Percentiles rank a stretch among this genome's conserved stretches.
Conservation (phyloP, 1,140 invertebrate species). For the Macrosteles quadrilineatus region DNA sequence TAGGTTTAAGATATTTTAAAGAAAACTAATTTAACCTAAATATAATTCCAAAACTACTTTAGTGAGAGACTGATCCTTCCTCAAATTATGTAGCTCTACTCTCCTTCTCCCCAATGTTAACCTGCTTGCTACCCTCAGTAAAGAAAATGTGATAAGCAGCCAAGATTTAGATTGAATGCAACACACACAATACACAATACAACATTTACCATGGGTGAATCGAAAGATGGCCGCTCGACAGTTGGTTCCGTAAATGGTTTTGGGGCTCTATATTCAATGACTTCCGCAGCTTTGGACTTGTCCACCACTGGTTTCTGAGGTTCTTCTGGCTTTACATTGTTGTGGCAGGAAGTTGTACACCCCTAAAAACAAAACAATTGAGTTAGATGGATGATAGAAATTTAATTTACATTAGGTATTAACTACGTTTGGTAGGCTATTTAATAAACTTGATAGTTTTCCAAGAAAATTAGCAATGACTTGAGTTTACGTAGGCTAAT, state of each 20-base stretch:
- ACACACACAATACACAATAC: too few species aligned
- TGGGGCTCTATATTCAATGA: constrained; percentile 59
- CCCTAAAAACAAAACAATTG: constrained; percentile 59
- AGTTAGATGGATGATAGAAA: constrained; percentile 14
- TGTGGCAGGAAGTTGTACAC: constrained; percentile 80
- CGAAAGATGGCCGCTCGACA: constrained; percentile 68
- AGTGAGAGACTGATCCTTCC: too few species aligned
- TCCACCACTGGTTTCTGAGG: constrained; percentile 63
- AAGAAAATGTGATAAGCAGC: too few species aligned
- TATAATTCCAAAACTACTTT: neutral
- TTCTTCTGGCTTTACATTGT: constrained; percentile 83
- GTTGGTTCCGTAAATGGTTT: constrained; percentile 53
- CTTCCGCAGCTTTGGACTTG: constrained; percentile 60
- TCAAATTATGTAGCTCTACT: too few species aligned
- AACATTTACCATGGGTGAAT: constrained; percentile 56
- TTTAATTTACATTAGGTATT: too few species aligned
- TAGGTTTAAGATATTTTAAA: neutral
- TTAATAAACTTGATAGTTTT: too few species aligned
- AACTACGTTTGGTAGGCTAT: too few species aligned
- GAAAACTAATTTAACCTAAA: neutral
- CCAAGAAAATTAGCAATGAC: too few species aligned
- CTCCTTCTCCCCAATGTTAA: too few species aligned
- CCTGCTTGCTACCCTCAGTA: too few species aligned
- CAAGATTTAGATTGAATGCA: too few species aligned
- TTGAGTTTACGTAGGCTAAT: too few species aligned